Evolutionary conservation across 1,140 invertebrate species (phyloP).

Genomic region (Asbolus verrucosus): DNA sequence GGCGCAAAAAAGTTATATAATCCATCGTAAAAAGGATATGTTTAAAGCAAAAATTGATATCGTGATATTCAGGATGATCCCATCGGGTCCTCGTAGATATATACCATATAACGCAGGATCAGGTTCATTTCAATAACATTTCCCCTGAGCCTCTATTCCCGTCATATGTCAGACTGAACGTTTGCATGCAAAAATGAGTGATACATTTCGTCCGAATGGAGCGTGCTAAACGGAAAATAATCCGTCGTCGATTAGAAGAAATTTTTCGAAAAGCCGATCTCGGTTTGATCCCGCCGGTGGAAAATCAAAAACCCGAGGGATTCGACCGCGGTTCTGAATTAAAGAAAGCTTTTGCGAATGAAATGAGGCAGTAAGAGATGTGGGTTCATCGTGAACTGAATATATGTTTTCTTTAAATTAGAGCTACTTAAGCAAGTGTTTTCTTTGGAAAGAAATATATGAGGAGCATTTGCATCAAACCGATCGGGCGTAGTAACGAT

Average conservation of each 20-base stretch:
- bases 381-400: constrained; percentile 23
- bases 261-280: constrained; percentile 36
- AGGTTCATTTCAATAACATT: constrained; percentile 47
- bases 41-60: constrained; percentile 45
- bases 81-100: constrained; percentile 34
- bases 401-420: constrained; percentile 40
- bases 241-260: too few relatives aligned
- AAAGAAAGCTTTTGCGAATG: constrained; percentile 42
- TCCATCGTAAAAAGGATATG: constrained; percentile 41
- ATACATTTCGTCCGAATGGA: constrained; percentile 25
- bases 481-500: constrained; percentile 45
- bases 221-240: constrained; percentile 22
- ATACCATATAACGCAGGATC: constrained; percentile 39
- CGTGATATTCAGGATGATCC: constrained; percentile 42
- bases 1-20: constrained; percentile 27
- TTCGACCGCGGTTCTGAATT: constrained; percentile 30
- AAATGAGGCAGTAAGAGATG: constrained; percentile 30
- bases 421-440: constrained; percentile 37
- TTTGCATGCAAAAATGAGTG: constrained; percentile 45
- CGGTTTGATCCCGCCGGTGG: constrained; percentile 21
- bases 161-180: constrained; percentile 41
- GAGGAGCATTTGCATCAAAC: constrained; percentile 42
- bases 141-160: constrained; percentile 38
- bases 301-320: constrained; percentile 30
- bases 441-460: constrained; percentile 39